A percentile compares a stretch with the other conserved stretches of the same genome.
Evolutionary conservation across 2,797 vertebrate genomes (phyloP).

Genomic region (Fistularia commersonii): DNA sequence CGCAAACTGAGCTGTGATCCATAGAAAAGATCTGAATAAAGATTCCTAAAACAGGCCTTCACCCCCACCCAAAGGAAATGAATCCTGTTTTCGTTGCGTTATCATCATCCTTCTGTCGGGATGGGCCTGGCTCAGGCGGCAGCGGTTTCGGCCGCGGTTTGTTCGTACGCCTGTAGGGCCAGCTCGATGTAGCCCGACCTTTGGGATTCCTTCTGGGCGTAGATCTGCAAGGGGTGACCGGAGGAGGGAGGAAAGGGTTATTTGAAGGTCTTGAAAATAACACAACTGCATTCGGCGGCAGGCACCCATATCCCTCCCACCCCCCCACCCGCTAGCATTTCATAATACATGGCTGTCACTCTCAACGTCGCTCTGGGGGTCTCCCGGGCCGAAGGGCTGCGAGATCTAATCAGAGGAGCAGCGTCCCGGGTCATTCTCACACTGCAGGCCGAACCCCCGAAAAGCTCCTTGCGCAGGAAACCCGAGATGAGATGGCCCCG

Average conservation of each 20-base stretch:
- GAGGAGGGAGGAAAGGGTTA: not conserved
- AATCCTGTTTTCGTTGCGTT: not conserved
- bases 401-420: constrained; percentile 55
- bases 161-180: constrained; percentile 83
- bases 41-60: too few relatives aligned
- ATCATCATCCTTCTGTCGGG: not conserved
- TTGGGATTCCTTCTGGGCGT: constrained; percentile 85
- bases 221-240: constrained; percentile 72
- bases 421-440: constrained; percentile 47
- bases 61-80: too few relatives aligned
- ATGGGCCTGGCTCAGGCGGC: constrained; percentile 31
- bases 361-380: constrained; percentile 23
- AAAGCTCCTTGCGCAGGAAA: constrained; percentile 38
- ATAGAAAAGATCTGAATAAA: too few relatives aligned
- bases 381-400: constrained; percentile 23
- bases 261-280: too few relatives aligned
- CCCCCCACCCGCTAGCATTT: constrained; percentile 30
- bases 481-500: constrained; percentile 31
- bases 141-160: constrained; percentile 56
- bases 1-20: too few relatives aligned
- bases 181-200: constrained; percentile 85
- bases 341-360: constrained; percentile 55
- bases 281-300: too few relatives aligned
- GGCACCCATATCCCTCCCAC: too few relatives aligned
- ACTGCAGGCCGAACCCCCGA: constrained; percentile 29